These are phyloP conservation scores for Aphelocoma californica DNA, from an alignment of 2,797 vertebrate genomes.

Conservation along the genomic window DNA sequence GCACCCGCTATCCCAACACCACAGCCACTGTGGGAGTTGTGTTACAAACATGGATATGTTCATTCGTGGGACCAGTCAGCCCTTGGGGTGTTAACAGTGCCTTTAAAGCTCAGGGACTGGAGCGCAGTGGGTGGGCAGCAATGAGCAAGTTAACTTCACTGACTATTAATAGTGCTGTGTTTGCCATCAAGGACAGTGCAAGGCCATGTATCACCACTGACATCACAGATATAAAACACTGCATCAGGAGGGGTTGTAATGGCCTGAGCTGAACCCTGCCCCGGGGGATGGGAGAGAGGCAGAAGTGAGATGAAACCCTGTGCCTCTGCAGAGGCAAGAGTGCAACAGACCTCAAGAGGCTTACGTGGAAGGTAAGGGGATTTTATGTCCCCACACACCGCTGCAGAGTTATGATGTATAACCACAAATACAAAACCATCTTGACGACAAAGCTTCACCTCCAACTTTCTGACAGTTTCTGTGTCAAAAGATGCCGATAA, in stretches of 20 bases:
- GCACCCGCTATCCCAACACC: neutral
- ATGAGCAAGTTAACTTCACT: neutral
- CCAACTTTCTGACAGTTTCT: neutral
- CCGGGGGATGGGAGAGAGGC: neutral
- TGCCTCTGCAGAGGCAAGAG: neutral
- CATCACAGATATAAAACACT: neutral
- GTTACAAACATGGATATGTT: fast-evolving
- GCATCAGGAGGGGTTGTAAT: neutral
- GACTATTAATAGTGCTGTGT: slow-evolving; percentile 2
- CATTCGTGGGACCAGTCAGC: fast-evolving
- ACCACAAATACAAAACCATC: neutral
- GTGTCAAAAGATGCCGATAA: neutral
- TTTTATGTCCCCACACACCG: neutral
- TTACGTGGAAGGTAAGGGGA: neutral
- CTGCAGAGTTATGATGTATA: neutral
- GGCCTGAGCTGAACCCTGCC: slow-evolving; percentile 12
- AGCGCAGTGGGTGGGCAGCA: neutral
- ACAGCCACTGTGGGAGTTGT: fast-evolving
- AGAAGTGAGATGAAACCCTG: neutral
- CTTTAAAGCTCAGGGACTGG: neutral
- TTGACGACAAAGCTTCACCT: neutral
- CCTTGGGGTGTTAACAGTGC: neutral
- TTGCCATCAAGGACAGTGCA: slow-evolving; percentile 7
- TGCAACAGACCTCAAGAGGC: neutral
- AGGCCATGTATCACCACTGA: neutral